phyloP scores from a whole-genome alignment of 2,113 vertebrate genomes.

The Paracanthobrama guichenoti region DNA sequence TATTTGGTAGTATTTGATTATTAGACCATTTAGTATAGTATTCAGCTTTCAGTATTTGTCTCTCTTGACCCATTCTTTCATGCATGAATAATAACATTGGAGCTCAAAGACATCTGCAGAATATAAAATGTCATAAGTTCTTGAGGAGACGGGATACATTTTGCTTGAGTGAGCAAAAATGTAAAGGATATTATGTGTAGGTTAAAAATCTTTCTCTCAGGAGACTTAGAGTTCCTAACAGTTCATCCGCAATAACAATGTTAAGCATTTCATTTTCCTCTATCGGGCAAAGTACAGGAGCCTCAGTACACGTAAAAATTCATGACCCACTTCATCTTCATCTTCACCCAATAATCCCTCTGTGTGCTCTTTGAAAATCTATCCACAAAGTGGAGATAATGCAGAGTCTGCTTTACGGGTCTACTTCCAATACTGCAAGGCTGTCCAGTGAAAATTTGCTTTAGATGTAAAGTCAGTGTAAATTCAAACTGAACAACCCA shows the following conservation, averaged over 20 bases:
- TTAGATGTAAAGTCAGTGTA: not conserved
- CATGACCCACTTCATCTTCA: not conserved
- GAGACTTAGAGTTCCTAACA: not conserved
- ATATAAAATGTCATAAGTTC: not conserved
- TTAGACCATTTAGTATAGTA: not conserved
- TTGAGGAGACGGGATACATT: not conserved
- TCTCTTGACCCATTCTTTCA: not conserved
- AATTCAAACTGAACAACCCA: not conserved
- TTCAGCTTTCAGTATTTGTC: not conserved
- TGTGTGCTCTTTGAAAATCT: not conserved
- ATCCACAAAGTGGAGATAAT: not conserved
- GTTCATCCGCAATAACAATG: not conserved
- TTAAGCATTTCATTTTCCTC: not conserved
- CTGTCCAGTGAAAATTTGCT: not conserved
- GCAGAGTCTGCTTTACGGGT: not conserved
- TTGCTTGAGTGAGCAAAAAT: not conserved
- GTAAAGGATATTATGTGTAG: not conserved
- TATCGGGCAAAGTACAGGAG: not conserved
- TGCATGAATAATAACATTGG: slow-evolving; percentile 4
- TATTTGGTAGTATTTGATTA: not conserved
- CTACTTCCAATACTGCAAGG: not conserved
- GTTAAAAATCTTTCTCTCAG: slow-evolving; percentile 1
- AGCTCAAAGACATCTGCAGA: not conserved
- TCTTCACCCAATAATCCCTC: not conserved
- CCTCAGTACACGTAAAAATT: not conserved